A percentile compares a stretch with the other conserved stretches of the same genome.
Conservation (phyloP, 1,140 invertebrate species). For the Drosophila simulans region DNA sequence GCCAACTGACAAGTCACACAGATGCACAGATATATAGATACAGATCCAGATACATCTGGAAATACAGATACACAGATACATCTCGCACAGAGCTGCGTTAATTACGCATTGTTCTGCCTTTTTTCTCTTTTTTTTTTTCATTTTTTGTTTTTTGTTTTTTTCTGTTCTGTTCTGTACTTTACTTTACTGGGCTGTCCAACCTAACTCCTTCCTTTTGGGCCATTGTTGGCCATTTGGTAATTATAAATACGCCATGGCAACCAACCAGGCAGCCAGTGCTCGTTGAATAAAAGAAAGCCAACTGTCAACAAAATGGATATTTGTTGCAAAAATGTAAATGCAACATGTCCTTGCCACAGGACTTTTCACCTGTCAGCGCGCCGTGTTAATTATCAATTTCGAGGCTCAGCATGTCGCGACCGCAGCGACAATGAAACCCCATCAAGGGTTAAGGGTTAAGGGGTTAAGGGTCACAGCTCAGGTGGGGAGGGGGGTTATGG, state of each 20-base stretch:
- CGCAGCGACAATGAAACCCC: conserved; percentile 78
- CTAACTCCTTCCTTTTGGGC: conserved; percentile 35
- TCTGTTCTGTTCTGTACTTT: neutral
- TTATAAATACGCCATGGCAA: conserved; percentile 77
- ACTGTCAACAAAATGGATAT: conserved; percentile 80
- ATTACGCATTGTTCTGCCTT: conserved; percentile 74
- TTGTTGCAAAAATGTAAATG: conserved; percentile 51
- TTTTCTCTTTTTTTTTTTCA: conserved; percentile 4
- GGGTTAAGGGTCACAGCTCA: conserved; percentile 1
- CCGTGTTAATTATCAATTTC: conserved; percentile 79
- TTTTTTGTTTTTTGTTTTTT: conserved; percentile 1
- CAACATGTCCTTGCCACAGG: conserved; percentile 33
- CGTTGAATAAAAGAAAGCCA: conserved; percentile 36
- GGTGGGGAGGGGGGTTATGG: neutral
- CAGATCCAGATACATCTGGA: conserved; percentile 14
- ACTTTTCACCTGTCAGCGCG: conserved; percentile 59
- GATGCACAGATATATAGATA: conserved; percentile 16
- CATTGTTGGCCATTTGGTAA: conserved; percentile 79
- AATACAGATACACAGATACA: conserved; percentile 22
- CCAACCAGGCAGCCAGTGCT: conserved; percentile 4
- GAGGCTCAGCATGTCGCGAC: conserved; percentile 76
- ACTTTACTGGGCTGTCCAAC: conserved; percentile 37
- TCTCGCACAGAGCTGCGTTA: conserved; percentile 52
- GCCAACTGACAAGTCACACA: conserved; percentile 64
- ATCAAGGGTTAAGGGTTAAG: conserved; percentile 38